Conservation (phyloP, 2,113 vertebrate species). For the Channa maculata region DNA sequence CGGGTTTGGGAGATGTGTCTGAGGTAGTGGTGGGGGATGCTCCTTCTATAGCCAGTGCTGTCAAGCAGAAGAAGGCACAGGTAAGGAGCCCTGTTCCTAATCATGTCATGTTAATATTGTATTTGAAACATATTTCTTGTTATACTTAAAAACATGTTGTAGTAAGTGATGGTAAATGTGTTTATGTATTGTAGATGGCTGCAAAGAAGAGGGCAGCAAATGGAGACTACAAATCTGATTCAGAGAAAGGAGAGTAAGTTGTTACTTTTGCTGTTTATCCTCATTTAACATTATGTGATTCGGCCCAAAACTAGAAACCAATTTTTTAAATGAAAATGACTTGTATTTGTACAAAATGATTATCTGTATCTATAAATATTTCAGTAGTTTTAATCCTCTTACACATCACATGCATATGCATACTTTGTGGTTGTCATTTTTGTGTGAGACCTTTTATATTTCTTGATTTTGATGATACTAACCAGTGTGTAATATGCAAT, state of each 20-base stretch:
- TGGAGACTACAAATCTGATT: constrained; percentile 86
- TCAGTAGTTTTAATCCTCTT: not conserved
- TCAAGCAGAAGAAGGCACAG: constrained; percentile 91
- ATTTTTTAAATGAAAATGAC: no score
- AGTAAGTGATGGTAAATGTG: constrained; percentile 8
- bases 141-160: not conserved
- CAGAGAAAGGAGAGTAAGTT: constrained; percentile 97
- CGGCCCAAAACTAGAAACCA: no score
- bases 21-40: constrained; percentile 90
- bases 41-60: constrained; percentile 89
- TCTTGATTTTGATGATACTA: constrained; percentile 65
- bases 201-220: constrained; percentile 86
- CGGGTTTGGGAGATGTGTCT: constrained; percentile 93
- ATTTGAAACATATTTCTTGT: not conserved
- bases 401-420: not conserved
- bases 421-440: constrained; percentile 72
- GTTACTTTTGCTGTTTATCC: not conserved
- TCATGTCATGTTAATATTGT: no score
- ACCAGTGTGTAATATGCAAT: constrained; percentile 49
- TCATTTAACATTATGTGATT: no score
- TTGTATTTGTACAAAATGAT: not conserved
- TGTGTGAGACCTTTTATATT: constrained; percentile 62
- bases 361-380: not conserved
- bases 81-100: constrained; percentile 67
- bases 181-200: constrained; percentile 80